Percentiles rank a stretch among this genome's conserved stretches.
Evolutionary conservation across 2,888 invertebrate genomes (phyloP).

Genomic region (Himalopsyche tibetana): DNA sequence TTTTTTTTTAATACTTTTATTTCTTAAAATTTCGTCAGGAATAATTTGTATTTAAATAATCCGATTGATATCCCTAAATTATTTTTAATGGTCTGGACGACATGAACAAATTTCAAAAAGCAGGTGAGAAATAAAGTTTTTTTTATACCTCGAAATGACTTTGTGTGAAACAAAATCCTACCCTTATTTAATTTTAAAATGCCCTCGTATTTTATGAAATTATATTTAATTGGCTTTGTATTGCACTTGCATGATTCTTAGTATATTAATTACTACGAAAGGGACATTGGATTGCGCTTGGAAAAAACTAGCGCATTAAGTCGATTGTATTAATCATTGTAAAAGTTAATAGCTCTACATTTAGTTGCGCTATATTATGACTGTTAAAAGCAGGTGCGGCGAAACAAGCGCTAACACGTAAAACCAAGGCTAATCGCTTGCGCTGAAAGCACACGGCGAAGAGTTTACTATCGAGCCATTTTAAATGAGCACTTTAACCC

Average conservation of each 20-base stretch:
- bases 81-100: too few relatives aligned
- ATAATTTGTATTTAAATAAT: too few relatives aligned
- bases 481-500: slow-evolving; percentile 22
- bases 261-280: neutral
- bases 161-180: too few relatives aligned
- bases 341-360: slow-evolving; percentile 11
- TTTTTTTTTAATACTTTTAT: too few relatives aligned
- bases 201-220: too few relatives aligned
- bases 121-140: too few relatives aligned
- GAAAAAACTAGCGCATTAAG: slow-evolving; percentile 2
- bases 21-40: too few relatives aligned
- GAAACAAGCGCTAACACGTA: neutral
- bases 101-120: too few relatives aligned
- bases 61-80: too few relatives aligned
- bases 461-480: slow-evolving; percentile 16
- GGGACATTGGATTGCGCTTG: neutral
- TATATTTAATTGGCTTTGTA: neutral
- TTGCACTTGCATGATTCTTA: neutral
- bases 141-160: too few relatives aligned
- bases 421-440: slow-evolving; percentile 16
- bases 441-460: slow-evolving; percentile 20
- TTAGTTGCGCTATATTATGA: slow-evolving; percentile 3
- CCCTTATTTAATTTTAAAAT: too few relatives aligned
- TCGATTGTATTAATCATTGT: slow-evolving; percentile 15
- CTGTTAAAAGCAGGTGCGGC: slow-evolving; percentile 19